Conservation (phyloP, 1,140 invertebrate genomes). For the Anagrus nilaparvatae region DNA sequence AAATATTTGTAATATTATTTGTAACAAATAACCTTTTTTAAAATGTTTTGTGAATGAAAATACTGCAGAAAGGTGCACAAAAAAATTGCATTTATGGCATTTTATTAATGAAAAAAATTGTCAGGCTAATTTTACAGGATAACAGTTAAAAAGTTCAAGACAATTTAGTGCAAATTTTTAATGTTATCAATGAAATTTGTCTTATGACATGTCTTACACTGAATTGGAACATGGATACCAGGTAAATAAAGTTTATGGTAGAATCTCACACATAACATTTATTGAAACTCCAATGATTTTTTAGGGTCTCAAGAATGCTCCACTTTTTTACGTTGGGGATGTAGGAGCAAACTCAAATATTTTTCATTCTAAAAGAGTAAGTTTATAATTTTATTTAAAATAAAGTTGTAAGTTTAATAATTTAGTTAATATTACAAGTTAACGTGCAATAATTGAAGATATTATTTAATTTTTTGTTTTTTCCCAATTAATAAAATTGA, state of each 20-base stretch:
- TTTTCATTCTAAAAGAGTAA: constrained; percentile 36
- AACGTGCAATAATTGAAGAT: background rate
- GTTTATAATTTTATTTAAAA: constrained; percentile 9
- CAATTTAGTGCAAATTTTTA: constrained; percentile 13
- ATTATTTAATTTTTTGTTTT: background rate
- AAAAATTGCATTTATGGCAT: too few species aligned
- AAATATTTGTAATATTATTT: too few species aligned
- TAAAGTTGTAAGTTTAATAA: background rate
- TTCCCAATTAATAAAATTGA: too few species aligned
- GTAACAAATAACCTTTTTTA: too few species aligned
- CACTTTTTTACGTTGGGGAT: constrained; percentile 40
- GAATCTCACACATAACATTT: background rate
- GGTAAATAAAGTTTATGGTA: constrained; percentile 31
- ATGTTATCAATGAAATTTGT: constrained; percentile 34
- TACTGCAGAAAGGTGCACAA: too few species aligned
- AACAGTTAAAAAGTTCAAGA: too few species aligned
- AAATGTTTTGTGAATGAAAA: too few species aligned
- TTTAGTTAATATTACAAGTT: background rate
- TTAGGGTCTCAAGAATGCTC: constrained; percentile 37
- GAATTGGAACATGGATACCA: constrained; percentile 83
- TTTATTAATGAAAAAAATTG: too few species aligned
- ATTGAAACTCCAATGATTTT: background rate
- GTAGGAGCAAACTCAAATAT: constrained; percentile 31
- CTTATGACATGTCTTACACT: constrained; percentile 76
- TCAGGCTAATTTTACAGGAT: too few species aligned